Evolutionary conservation across 2,888 invertebrate genomes (phyloP).

Genomic region (Epistrophe eligans): DNA sequence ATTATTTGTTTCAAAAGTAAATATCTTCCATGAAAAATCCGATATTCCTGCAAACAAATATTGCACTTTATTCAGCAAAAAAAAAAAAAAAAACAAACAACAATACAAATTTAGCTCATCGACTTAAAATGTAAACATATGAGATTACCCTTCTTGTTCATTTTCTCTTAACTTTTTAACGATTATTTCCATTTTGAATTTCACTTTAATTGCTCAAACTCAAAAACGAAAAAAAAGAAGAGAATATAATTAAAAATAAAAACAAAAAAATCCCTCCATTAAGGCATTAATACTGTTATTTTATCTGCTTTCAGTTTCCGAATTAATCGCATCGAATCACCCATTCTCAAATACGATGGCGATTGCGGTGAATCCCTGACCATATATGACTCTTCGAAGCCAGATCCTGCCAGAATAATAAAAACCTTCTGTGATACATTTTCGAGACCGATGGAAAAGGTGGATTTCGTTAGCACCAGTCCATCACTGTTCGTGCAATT

Average conservation of each 20-base stretch:
- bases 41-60: no score
- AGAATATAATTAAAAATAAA: not conserved
- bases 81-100: no score
- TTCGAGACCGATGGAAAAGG: constrained; percentile 96
- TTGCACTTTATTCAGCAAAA: no score
- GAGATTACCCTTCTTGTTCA: constrained; percentile 8
- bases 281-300: constrained; percentile 38
- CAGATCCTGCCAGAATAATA: constrained; percentile 95
- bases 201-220: constrained; percentile 18
- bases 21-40: no score
- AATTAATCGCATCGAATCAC: constrained; percentile 94
- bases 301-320: constrained; percentile 87
- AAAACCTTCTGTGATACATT: constrained; percentile 98
- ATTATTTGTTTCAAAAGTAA: no score
- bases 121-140: constrained; percentile 27
- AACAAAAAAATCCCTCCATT: constrained; percentile 4
- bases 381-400: constrained; percentile 93
- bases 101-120: not conserved
- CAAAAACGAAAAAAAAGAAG: not conserved
- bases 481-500: constrained; percentile 94
- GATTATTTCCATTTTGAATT: constrained; percentile 17
- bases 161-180: constrained; percentile 13
- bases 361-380: constrained; percentile 96
- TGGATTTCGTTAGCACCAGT: constrained; percentile 95
- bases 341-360: constrained; percentile 93